Evolutionary conservation across 2,888 invertebrate species (phyloP), one percentile per base, ranked within the genome.

Genomic region (Nebria brevicollis): DNA sequence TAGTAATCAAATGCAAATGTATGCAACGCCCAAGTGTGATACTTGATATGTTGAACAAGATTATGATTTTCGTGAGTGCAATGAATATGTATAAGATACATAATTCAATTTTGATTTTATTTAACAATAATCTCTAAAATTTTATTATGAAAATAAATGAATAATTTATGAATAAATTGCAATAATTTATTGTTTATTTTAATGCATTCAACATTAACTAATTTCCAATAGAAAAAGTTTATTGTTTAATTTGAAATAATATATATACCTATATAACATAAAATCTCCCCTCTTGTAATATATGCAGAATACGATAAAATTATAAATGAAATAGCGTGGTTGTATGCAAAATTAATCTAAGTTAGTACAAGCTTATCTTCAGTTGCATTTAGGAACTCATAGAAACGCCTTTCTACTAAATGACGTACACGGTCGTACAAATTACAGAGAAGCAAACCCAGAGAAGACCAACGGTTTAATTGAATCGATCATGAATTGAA

Each of bases 401-500:
- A 8, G 2, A 54, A 54, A 54, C 54, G 7, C 54, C 54, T 54
- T 34, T 54, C 54, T 8, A 54, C 54, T 6, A 54, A 54, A 11
- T 54, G 54, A 54, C 0, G 54, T 54, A 43, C 43, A 43, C 43
- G 43, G 10, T 43, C 43, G 43, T 10, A 54, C 54, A 54, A 54
- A 54, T 54, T 54, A 54, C 54, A 54, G 2, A 54, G 54, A 54
- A 13, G 13, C 54, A 54, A 43, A 43, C 10, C 43, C 43, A 10
- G 43, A 6, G 10, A 43, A 54, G 54, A 13, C 70, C 43, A 68
- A 41, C 68, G 74, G 65, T 78, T 77, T 78, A 78, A 78, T 78
- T 78, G 78, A 78, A 78, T 78, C 78, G 78, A 78, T 78, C 78
- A 78, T 74, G 78, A 78, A 66, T 66, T 66, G 73, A 78, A 78